Evolutionary conservation across 2,888 invertebrate genomes (phyloP).

Genomic region (Drosophila lutescens): DNA sequence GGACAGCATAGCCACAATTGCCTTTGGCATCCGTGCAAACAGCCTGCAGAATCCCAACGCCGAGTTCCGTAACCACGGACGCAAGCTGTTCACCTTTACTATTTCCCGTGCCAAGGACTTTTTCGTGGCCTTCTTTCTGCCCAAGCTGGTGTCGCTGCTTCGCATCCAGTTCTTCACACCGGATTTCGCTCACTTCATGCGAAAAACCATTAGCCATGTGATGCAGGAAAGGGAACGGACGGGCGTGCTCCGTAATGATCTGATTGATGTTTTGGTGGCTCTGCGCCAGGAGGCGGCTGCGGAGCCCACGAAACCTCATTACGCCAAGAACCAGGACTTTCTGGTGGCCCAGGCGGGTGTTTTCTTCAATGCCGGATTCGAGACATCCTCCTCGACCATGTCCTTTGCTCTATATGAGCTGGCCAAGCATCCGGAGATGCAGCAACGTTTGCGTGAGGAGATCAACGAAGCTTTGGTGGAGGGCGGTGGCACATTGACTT

Average conservation of each 20-base stretch:
- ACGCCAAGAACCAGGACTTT: conserved; percentile 70
- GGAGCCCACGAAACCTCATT: conserved; percentile 52
- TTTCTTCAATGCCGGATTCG: conserved; percentile 83
- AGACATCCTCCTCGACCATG: conserved; percentile 84
- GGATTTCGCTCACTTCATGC: conserved; percentile 81
- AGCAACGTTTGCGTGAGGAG: conserved; percentile 83
- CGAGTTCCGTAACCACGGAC: conserved; percentile 78
- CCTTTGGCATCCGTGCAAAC: conserved; percentile 81
- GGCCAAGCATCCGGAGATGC: conserved; percentile 83
- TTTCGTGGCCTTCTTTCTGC: conserved; percentile 78
- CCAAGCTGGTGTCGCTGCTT: conserved; percentile 72
- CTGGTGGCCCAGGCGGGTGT: conserved; percentile 82
- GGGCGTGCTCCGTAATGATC: conserved; percentile 84
- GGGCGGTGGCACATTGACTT: conserved; percentile 82
- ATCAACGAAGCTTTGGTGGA: conserved; percentile 81
- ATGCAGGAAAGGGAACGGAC: conserved; percentile 83
- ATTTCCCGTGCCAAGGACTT: conserved; percentile 74
- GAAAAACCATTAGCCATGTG: conserved; percentile 82
- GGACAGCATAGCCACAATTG: conserved; percentile 82
- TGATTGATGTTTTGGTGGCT: conserved; percentile 85
- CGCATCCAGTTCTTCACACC: conserved; percentile 75
- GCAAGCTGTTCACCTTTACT: conserved; percentile 63
- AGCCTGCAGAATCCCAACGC: conserved; percentile 78
- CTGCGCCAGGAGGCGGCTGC: conserved; percentile 78
- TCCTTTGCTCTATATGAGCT: conserved; percentile 84